Conservation (phyloP, 2,113 vertebrate genomes). For the Channa argus region DNA sequence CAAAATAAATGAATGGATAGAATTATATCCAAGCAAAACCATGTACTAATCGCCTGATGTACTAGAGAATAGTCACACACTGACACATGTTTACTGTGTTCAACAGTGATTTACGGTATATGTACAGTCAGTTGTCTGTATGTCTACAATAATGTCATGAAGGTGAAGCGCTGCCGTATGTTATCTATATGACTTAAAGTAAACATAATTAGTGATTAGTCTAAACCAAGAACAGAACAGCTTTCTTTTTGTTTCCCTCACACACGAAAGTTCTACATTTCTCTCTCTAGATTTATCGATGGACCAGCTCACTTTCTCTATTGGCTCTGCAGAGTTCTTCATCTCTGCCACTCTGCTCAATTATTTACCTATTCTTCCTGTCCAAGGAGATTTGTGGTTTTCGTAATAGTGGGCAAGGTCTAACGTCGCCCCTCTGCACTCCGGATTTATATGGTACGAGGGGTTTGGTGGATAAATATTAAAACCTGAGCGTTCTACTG, state of each 20-base stretch:
- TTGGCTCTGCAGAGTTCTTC: slow-evolving; percentile 43
- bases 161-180: slow-evolving; percentile 20
- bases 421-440: slow-evolving; percentile 59
- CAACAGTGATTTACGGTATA: slow-evolving; percentile 6
- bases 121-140: not conserved
- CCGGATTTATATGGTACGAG: slow-evolving; percentile 75
- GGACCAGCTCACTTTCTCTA: slow-evolving; percentile 42
- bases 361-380: slow-evolving; percentile 68
- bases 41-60: slow-evolving; percentile 6
- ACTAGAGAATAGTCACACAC: not conserved
- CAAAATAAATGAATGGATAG: slow-evolving; percentile 44
- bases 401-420: slow-evolving; percentile 57
- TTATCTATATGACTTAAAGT: slow-evolving; percentile 20
- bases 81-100: slow-evolving; percentile 19
- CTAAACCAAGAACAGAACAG: slow-evolving; percentile 32
- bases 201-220: slow-evolving; percentile 31
- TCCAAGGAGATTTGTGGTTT: slow-evolving; percentile 70
- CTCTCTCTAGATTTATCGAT: slow-evolving; percentile 33
- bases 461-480: slow-evolving; percentile 78
- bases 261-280: not conserved
- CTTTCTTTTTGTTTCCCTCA: slow-evolving; percentile 5
- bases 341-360: slow-evolving; percentile 48
- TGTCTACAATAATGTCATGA: slow-evolving; percentile 9
- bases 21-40: slow-evolving; percentile 41
- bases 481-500: slow-evolving; percentile 70